Conservation (phyloP, 2,113 vertebrate species). For the Cololabis saira region DNA sequence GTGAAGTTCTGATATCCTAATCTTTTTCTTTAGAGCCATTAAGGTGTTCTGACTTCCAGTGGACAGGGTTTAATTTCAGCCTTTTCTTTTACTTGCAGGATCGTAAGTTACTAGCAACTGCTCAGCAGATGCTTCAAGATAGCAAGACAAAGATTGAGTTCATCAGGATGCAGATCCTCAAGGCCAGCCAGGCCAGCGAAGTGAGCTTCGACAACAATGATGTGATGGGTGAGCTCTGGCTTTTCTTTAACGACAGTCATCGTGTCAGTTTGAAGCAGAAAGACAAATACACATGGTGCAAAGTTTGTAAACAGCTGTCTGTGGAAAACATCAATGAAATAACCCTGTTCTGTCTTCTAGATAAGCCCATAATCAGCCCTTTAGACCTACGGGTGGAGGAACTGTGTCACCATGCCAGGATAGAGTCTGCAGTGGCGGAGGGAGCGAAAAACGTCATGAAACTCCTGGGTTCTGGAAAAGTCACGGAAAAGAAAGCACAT, state of each 20-base stretch:
- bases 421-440: conserved; percentile 97
- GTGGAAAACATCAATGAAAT: background rate
- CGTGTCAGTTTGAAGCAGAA: no score
- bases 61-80: background rate
- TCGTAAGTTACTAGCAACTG: conserved; percentile 95
- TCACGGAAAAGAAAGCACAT: conserved; percentile 96
- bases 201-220: conserved; percentile 94
- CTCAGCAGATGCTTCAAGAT: conserved; percentile 98
- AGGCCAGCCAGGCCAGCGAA: conserved; percentile 94
- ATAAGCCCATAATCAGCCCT: conserved; percentile 97
- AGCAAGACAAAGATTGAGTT: conserved; percentile 99
- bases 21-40: background rate
- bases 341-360: conserved; percentile 45
- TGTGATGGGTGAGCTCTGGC: conserved; percentile 74
- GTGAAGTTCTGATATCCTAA: background rate
- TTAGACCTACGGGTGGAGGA: conserved; percentile 98
- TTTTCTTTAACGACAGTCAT: background rate
- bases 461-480: conserved; percentile 94
- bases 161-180: conserved; percentile 99
- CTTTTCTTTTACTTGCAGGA: conserved; percentile 78
- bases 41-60: background rate
- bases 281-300: background rate
- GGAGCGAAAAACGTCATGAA: conserved; percentile 99
- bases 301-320: background rate
- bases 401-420: conserved; percentile 95